Evolutionary conservation across 2,797 vertebrate genomes (phyloP), one percentile per base, ranked within the genome.

Genomic region (Poecilia wingei): DNA sequence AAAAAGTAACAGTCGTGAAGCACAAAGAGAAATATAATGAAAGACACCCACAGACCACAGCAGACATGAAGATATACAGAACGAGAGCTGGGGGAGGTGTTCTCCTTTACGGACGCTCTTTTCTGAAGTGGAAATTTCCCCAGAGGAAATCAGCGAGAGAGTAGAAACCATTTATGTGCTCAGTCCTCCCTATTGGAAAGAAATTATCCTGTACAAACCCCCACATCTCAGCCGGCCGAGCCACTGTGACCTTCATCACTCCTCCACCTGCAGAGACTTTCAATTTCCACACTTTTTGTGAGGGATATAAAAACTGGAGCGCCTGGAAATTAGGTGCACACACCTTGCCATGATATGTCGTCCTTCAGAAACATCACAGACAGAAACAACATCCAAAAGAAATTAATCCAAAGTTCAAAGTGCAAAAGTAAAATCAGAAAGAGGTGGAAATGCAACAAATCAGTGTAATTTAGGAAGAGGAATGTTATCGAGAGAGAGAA

Each of bases 91-190:
- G 71, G 51, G 68, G 28, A 22, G 61, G 33, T 20, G 61, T n/a
- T 59, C 49, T 43, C 43, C 75, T 86, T 91, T 79, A 90, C 68
- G 47, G 86, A 83, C 75, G 45, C 80, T 86, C 80, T 74, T 76
- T 84, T 91, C 82, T 87, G 84, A 77, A 79, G 87, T 86, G 85
- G 79, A 88, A 89, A 82, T 92, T 86, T 85, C 84, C 93, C 92
- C 76, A 31, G 84, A 92, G 94, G 87, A 95, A 91, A 89, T 93
- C 85, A 87, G 84, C 16, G 16, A 78, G 76, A 82, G 79, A 79
- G 83, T 82, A 84, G 84, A 88, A 89, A 83, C 82, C 86, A 84
- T 95, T 93, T 91, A 85, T 75, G 88, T 83, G 74, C 75, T 84
- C 81, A 75, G 84, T 81, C 87, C 90, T 90, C 87, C 92, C 81